Conservation (phyloP, 2,797 vertebrate genomes). For the Peromyscus melanophrys region DNA sequence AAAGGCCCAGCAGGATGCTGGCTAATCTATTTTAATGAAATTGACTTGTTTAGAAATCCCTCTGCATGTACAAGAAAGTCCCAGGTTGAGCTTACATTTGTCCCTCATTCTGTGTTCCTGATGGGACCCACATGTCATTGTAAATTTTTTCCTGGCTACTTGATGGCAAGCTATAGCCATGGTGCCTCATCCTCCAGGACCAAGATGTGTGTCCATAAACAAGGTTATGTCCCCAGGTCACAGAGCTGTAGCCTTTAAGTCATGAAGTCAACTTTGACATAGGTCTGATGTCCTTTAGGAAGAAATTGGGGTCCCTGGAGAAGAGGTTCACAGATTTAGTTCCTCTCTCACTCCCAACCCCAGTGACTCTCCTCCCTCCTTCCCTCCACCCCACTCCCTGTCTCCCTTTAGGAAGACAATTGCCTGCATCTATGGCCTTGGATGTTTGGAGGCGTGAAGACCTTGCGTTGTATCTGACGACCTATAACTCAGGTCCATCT, state of each 20-base stretch:
- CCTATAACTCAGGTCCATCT: too few species aligned
- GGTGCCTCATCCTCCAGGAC: not conserved
- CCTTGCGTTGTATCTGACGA: not conserved
- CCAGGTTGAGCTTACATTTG: not conserved
- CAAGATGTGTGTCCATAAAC: not conserved
- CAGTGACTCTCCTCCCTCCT: rapidly evolving
- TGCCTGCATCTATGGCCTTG: not conserved
- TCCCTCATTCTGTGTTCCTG: not conserved
- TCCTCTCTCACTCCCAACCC: rapidly evolving
- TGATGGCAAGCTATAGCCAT: not conserved
- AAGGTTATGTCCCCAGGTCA: not conserved
- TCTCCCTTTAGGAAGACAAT: not conserved
- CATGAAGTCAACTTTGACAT: not conserved
- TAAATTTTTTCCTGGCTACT: not conserved
- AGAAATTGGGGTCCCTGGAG: not conserved
- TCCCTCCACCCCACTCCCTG: too few species aligned
- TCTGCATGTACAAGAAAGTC: not conserved
- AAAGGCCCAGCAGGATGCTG: not conserved
- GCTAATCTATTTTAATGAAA: not conserved
- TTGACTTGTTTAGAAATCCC: not conserved
- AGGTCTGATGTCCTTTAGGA: not conserved
- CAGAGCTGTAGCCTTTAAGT: not conserved
- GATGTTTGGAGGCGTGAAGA: not conserved
- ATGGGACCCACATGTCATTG: too few species aligned
- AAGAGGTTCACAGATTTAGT: not conserved